Evolutionary conservation across 2,797 vertebrate genomes (phyloP).

Genomic region (Pygocentrus nattereri): DNA sequence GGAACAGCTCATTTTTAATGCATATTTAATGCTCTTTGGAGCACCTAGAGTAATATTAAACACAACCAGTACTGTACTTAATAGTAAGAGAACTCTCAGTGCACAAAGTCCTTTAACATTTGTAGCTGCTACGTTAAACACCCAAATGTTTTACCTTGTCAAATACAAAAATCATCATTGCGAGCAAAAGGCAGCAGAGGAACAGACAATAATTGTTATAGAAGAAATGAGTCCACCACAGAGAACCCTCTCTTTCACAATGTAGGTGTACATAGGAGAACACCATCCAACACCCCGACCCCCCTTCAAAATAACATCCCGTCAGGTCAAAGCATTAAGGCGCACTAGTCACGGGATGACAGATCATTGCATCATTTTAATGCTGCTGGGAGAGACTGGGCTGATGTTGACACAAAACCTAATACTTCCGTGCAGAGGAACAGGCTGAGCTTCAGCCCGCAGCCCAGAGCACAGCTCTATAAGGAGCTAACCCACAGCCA

Average conservation of each 20-base stretch:
- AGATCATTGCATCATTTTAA: constrained; percentile 78
- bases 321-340: constrained; percentile 54
- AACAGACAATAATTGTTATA: constrained; percentile 23
- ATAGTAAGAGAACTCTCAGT: neutral
- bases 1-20: neutral
- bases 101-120: neutral
- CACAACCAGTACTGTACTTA: neutral
- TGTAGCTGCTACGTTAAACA: constrained; percentile 5
- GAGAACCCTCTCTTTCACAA: constrained; percentile 15
- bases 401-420: constrained; percentile 83
- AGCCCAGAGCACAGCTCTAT: neutral
- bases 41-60: neutral
- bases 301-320: constrained; percentile 43
- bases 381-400: constrained; percentile 75
- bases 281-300: constrained; percentile 12
- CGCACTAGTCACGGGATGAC: constrained; percentile 74
- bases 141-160: neutral
- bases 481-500: constrained; percentile 23
- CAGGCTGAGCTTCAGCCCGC: constrained; percentile 36
- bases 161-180: constrained; percentile 8
- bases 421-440: constrained; percentile 83
- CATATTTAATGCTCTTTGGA: constrained; percentile 8
- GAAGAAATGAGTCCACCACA: neutral
- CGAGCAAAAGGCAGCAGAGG: constrained; percentile 5
- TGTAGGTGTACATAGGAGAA: constrained; percentile 19